These are phyloP conservation scores for Mus spicilegus DNA, from an alignment of 2,113 vertebrate genomes.

Conservation along the genomic window DNA sequence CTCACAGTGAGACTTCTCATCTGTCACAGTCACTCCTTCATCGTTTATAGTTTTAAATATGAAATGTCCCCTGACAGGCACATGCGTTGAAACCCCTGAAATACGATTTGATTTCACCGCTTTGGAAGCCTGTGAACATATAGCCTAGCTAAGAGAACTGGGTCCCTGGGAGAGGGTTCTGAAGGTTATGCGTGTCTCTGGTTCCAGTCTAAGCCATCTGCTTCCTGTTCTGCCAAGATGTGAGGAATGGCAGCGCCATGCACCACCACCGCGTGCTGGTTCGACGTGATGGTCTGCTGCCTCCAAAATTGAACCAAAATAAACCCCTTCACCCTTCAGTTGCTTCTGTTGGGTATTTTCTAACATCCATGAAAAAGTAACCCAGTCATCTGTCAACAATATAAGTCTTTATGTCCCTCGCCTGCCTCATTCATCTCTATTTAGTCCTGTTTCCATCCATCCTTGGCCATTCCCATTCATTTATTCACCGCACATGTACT, in stretches of 20 bases:
- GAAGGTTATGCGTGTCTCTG: not conserved
- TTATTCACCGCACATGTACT: not conserved
- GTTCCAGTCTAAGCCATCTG: too few species aligned
- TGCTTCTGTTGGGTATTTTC: too few species aligned
- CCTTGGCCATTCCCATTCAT: not conserved
- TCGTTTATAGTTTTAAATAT: not conserved
- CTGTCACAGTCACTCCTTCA: not conserved
- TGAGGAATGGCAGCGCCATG: not conserved
- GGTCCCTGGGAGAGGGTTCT: not conserved
- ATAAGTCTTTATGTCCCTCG: not conserved
- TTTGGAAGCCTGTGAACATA: not conserved
- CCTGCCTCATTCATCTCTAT: not conserved
- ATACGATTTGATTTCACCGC: not conserved
- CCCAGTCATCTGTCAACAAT: not conserved
- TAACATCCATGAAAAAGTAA: not conserved
- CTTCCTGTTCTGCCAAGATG: not conserved
- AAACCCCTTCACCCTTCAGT: not conserved
- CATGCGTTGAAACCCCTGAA: not conserved
- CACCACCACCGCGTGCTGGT: too few species aligned
- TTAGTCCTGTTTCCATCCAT: slow-evolving; percentile 37
- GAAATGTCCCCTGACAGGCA: not conserved
- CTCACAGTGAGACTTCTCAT: not conserved
- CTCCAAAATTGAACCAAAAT: not conserved
- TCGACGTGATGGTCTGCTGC: not conserved
- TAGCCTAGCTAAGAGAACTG: not conserved